These are phyloP conservation scores for Euwallacea similis DNA, from an alignment of 1,140 invertebrate species.

Conservation along the genomic window DNA sequence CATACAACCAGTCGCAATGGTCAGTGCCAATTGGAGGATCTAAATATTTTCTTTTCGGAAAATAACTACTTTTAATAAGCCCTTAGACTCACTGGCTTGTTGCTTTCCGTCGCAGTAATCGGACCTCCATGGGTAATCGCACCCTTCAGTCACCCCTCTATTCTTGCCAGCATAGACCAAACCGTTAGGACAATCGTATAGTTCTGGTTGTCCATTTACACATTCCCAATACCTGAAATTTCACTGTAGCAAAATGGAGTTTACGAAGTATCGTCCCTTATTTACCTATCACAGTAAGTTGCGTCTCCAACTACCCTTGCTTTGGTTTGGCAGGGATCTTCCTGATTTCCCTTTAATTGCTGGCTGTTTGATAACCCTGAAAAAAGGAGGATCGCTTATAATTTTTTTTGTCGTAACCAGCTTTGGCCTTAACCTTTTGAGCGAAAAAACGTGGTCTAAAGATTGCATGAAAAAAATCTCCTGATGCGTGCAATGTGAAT, in stretches of 20 bases:
- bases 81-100: slow-evolving; percentile 63
- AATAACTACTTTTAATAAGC: background rate
- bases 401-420: too few species aligned
- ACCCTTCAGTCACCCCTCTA: slow-evolving; percentile 81
- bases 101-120: slow-evolving; percentile 81
- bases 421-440: too few species aligned
- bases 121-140: slow-evolving; percentile 86
- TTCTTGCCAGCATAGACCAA: slow-evolving; percentile 86
- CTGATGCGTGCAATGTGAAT: too few species aligned
- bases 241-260: background rate
- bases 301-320: slow-evolving; percentile 72
- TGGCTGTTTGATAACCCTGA: slow-evolving; percentile 49
- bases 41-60: slow-evolving; percentile 46
- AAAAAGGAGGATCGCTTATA: slow-evolving; percentile 14
- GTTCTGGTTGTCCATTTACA: slow-evolving; percentile 71
- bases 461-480: too few species aligned
- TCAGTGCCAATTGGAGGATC: slow-evolving; percentile 81
- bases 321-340: slow-evolving; percentile 79
- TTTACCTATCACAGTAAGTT: slow-evolving; percentile 76
- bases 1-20: slow-evolving; percentile 91
- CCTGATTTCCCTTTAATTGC: slow-evolving; percentile 57
- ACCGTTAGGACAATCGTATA: slow-evolving; percentile 89
- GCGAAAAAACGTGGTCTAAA: too few species aligned
- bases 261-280: too few species aligned
- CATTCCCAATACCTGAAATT: slow-evolving; percentile 75